phyloP scores from a whole-genome alignment of 2,888 invertebrate genomes.

The Gastracanthus pulcherrimus region DNA sequence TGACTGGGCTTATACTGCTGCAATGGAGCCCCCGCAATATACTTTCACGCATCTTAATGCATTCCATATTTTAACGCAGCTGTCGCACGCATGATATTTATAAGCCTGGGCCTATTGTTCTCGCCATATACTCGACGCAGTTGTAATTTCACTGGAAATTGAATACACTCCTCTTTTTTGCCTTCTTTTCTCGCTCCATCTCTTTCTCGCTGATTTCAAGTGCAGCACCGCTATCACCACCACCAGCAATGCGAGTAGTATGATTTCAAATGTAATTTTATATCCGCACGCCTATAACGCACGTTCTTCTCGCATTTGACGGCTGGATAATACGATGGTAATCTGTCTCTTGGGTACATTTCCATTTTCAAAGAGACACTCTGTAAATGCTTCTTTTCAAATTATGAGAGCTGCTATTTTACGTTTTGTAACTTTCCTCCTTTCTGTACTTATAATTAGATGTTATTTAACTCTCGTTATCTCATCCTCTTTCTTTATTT shows the following conservation, averaged over 20 bases:
- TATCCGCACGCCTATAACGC: not conserved
- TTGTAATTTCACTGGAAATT: constrained; percentile 28
- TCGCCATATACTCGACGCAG: not conserved
- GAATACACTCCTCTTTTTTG: not conserved
- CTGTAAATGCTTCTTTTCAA: not conserved
- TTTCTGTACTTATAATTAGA: not conserved
- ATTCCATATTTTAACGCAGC: constrained; percentile 36
- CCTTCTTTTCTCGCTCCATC: not conserved
- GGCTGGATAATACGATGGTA: no score
- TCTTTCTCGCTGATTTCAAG: not conserved
- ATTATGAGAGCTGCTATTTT: not conserved
- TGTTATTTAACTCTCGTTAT: not conserved
- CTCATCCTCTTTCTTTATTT: not conserved
- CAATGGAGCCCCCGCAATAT: not conserved
- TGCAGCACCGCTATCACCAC: no score
- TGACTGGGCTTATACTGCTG: no score
- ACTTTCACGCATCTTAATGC: constrained; percentile 20
- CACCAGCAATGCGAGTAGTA: no score
- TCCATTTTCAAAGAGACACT: no score
- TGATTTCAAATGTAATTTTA: not conserved
- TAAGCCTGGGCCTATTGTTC: constrained; percentile 20
- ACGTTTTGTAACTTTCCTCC: not conserved
- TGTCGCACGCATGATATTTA: constrained; percentile 28
- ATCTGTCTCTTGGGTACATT: no score
- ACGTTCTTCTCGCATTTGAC: not conserved